A percentile compares a stretch with the other conserved stretches of the same genome.
Conservation (phyloP, 2,888 invertebrate species). For the Serripes groenlandicus region DNA sequence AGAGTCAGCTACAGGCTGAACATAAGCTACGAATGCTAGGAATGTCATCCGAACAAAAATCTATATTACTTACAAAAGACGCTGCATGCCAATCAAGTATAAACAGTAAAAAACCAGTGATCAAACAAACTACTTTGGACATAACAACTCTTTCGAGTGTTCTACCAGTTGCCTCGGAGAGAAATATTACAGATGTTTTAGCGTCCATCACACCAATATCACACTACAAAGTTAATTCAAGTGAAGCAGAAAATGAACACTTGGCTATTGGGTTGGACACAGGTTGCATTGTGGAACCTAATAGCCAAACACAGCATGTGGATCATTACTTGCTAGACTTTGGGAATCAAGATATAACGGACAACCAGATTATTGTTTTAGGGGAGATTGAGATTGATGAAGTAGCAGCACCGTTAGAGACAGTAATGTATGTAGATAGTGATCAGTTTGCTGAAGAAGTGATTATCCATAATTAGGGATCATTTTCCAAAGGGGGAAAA, state of each 20-base stretch:
- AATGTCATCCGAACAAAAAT: background rate
- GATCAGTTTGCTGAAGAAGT: conserved; percentile 39
- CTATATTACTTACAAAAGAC: background rate
- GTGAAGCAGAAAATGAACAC: background rate
- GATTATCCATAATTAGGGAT: conserved; percentile 27
- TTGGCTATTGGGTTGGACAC: background rate
- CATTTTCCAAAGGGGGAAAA: background rate
- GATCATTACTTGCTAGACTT: background rate
- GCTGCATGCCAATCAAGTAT: background rate
- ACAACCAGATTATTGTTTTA: conserved; percentile 13
- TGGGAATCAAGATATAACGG: background rate
- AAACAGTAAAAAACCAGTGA: background rate
- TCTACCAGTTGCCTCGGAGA: background rate
- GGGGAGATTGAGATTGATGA: conserved; percentile 17
- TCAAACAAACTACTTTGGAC: no score
- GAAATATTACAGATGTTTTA: background rate
- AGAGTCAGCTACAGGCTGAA: conserved; percentile 31
- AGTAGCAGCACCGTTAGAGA: conserved; percentile 16
- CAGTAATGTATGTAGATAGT: conserved; percentile 48
- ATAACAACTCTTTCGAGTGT: no score
- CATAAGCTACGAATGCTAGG: background rate
- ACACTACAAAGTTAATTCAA: background rate
- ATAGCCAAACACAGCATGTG: background rate
- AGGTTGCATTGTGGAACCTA: background rate
- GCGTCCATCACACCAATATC: background rate